A percentile compares a stretch with the other conserved stretches of the same genome.
These are phyloP conservation scores for Corydoras sp. DNA, from an alignment of 2,113 vertebrate species.

Conservation along the genomic window DNA sequence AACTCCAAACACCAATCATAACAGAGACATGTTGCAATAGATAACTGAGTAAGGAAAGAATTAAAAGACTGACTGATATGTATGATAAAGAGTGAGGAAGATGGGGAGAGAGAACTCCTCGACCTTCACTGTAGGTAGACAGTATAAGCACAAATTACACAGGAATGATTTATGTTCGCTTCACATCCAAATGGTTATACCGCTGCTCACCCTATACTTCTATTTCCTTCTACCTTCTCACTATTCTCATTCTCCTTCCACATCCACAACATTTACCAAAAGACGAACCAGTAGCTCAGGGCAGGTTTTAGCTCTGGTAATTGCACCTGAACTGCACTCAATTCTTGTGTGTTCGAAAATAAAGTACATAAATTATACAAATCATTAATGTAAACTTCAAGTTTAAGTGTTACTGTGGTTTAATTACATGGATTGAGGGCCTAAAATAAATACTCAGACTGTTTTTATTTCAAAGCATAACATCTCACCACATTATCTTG, in stretches of 20 bases:
- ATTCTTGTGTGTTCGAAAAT: too few species aligned
- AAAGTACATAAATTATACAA: too few species aligned
- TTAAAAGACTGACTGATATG: neutral
- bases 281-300: too few species aligned
- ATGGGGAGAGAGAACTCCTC: slow-evolving; percentile 10
- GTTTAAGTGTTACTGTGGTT: too few species aligned
- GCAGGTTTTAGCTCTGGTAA: too few species aligned
- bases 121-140: slow-evolving; percentile 31
- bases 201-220: neutral
- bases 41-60: neutral
- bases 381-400: too few species aligned
- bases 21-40: neutral
- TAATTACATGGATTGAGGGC: too few species aligned
- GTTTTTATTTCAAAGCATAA: too few species aligned
- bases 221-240: neutral
- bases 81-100: slow-evolving; percentile 7
- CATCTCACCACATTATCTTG: too few species aligned
- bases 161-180: slow-evolving; percentile 39
- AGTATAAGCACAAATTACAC: slow-evolving; percentile 31
- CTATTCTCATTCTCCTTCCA: neutral
- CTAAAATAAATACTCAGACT: too few species aligned
- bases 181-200: slow-evolving; percentile 32
- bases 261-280: neutral
- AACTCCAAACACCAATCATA: neutral
- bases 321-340: too few species aligned